Percentiles rank a stretch among this genome's conserved stretches.
Evolutionary conservation across 2,888 invertebrate genomes (phyloP).

Genomic region (Sminthurinus aureus): DNA sequence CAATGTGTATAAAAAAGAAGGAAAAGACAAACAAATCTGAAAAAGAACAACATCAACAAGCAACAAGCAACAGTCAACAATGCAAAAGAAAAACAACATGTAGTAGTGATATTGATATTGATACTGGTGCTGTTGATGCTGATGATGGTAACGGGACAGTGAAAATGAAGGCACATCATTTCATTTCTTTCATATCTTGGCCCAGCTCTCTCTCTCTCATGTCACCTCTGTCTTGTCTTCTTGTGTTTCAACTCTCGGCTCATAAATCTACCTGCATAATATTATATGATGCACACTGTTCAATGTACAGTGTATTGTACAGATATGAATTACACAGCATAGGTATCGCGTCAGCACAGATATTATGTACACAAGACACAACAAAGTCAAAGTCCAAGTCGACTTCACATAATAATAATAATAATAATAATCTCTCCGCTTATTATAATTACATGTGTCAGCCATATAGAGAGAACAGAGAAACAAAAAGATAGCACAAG

Average conservation of each 20-base stretch:
- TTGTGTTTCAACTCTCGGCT: background rate
- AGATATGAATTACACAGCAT: too few species aligned
- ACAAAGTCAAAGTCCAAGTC: too few species aligned
- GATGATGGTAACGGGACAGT: conserved; percentile 13
- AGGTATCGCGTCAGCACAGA: too few species aligned
- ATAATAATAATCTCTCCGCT: background rate
- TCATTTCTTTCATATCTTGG: background rate
- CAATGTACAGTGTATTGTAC: too few species aligned
- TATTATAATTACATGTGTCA: background rate
- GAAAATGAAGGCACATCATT: conserved; percentile 13
- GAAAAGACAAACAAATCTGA: conserved; percentile 6
- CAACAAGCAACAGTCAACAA: background rate
- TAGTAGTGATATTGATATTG: background rate
- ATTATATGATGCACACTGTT: too few species aligned
- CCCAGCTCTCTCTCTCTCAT: background rate
- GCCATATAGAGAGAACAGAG: background rate
- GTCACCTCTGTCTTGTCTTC: background rate
- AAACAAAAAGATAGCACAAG: too few species aligned
- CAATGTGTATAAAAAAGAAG: conserved; percentile 17
- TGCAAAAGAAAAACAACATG: conserved; percentile 14
- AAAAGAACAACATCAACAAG: conserved; percentile 9
- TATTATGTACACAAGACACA: too few species aligned
- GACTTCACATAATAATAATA: too few species aligned
- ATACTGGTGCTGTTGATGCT: too few species aligned
- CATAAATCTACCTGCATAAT: background rate